Conservation (phyloP, 1,140 invertebrate genomes). For the Sycophaga agraensis region DNA sequence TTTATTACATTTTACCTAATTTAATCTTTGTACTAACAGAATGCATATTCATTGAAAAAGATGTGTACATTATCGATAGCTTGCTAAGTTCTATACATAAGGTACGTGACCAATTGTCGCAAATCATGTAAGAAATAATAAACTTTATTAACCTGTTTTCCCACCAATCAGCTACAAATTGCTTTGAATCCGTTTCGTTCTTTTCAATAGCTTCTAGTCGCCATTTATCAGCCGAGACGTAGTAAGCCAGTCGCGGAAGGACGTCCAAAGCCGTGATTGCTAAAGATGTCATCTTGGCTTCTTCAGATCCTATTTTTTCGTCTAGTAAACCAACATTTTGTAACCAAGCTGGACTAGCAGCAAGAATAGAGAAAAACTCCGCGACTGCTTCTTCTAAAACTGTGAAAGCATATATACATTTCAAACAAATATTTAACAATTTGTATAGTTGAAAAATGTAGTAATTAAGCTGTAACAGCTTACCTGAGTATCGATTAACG, state of each 20-base stretch:
- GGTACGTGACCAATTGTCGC: too few species aligned
- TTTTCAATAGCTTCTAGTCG: slow-evolving; percentile 60
- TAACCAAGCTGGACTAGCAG: slow-evolving; percentile 46
- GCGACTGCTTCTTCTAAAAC: slow-evolving; percentile 44
- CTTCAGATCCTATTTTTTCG: slow-evolving; percentile 32
- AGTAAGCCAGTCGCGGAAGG: slow-evolving; percentile 59
- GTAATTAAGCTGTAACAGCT: too few species aligned
- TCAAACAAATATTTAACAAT: slow-evolving; percentile 4
- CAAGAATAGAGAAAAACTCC: slow-evolving; percentile 46
- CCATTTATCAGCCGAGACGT: slow-evolving; percentile 63
- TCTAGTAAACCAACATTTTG: slow-evolving; percentile 34
- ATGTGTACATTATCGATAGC: too few species aligned
- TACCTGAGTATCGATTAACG: slow-evolving; percentile 62
- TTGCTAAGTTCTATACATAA: too few species aligned
- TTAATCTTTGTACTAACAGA: too few species aligned
- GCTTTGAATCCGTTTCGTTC: slow-evolving; percentile 42
- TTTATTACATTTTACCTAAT: neutral
- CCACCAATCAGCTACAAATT: slow-evolving; percentile 48
- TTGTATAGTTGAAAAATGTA: slow-evolving; percentile 11
- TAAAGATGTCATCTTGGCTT: slow-evolving; percentile 39
- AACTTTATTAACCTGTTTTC: slow-evolving; percentile 51
- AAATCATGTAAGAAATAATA: too few species aligned
- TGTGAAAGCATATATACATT: slow-evolving; percentile 10
- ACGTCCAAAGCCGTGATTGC: slow-evolving; percentile 46
- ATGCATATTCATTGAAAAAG: neutral